A percentile compares a stretch with the other conserved stretches of the same genome.
Evolutionary conservation across 2,797 vertebrate species (phyloP).

Genomic region (Pangasius mekongensis): DNA sequence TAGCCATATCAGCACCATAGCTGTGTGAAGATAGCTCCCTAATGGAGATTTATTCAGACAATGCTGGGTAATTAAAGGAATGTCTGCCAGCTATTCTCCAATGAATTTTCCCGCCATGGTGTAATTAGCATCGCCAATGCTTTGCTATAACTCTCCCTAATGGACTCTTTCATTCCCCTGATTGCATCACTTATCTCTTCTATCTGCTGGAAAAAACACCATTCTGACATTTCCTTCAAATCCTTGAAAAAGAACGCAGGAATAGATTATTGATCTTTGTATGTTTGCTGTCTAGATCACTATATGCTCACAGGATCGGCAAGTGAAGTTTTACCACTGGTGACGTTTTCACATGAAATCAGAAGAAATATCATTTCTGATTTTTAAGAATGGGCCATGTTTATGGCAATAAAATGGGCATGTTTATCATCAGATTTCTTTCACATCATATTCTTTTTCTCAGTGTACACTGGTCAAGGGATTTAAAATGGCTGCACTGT

Average conservation of each 20-base stretch:
- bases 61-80: constrained; percentile 38
- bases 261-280: constrained; percentile 10
- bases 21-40: background rate
- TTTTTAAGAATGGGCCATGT: background rate
- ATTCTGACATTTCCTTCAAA: background rate
- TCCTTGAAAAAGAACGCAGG: background rate
- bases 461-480: background rate
- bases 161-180: constrained; percentile 33
- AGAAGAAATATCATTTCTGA: background rate
- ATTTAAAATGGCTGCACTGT: background rate
- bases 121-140: constrained; percentile 39
- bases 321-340: background rate
- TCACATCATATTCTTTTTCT: background rate
- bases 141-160: constrained; percentile 41
- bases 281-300: background rate
- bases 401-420: background rate
- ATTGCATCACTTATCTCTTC: constrained; percentile 38
- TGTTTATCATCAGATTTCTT: background rate
- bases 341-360: background rate
- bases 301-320: background rate
- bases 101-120: constrained; percentile 22
- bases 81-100: constrained; percentile 17
- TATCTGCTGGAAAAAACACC: constrained; percentile 12
- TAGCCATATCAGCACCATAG: background rate
- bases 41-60: constrained; percentile 42